Percentiles rank a stretch among this genome's conserved stretches.
phyloP scores from a whole-genome alignment of 2,888 invertebrate species.

The Abscondita cerata region DNA sequence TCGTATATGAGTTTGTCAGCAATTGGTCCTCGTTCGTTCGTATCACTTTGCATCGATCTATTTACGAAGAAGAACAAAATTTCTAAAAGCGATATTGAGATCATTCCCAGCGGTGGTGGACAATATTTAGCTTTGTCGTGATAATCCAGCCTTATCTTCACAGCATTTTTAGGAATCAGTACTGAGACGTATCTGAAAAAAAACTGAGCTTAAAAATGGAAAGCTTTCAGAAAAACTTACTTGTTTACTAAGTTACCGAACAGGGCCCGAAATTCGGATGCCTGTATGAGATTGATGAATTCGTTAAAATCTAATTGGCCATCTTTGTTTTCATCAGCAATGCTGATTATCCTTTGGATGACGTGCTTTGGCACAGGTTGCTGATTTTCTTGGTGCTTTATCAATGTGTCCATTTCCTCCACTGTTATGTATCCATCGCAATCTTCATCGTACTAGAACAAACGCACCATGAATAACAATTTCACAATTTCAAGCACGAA shows the following conservation, averaged over 20 bases:
- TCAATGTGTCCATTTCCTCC: slow-evolving; percentile 69
- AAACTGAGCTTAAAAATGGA: too few relatives aligned
- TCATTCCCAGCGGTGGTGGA: slow-evolving; percentile 94
- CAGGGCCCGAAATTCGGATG: slow-evolving; percentile 59
- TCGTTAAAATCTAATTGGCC: slow-evolving; percentile 75
- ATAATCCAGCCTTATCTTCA: slow-evolving; percentile 68
- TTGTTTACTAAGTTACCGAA: slow-evolving; percentile 70
- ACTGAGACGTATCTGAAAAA: slow-evolving; percentile 41
- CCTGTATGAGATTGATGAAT: slow-evolving; percentile 74
- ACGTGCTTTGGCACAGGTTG: slow-evolving; percentile 73
- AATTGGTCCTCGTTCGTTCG: slow-evolving; percentile 69
- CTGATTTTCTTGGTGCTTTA: slow-evolving; percentile 65
- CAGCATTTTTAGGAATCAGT: slow-evolving; percentile 33
- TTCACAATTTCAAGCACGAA: too few relatives aligned
- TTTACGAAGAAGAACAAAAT: slow-evolving; percentile 71
- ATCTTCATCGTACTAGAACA: slow-evolving; percentile 71
- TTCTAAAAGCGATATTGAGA: slow-evolving; percentile 86
- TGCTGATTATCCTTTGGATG: slow-evolving; percentile 70
- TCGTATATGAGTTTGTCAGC: slow-evolving; percentile 87
- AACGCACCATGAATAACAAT: too few relatives aligned
- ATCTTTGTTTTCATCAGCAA: slow-evolving; percentile 70
- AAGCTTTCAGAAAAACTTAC: too few relatives aligned
- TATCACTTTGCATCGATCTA: slow-evolving; percentile 52
- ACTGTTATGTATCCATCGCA: slow-evolving; percentile 74
- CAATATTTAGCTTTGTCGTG: slow-evolving; percentile 90